Conservation (phyloP, 2,888 invertebrate genomes). For the Acleris sparsana region DNA sequence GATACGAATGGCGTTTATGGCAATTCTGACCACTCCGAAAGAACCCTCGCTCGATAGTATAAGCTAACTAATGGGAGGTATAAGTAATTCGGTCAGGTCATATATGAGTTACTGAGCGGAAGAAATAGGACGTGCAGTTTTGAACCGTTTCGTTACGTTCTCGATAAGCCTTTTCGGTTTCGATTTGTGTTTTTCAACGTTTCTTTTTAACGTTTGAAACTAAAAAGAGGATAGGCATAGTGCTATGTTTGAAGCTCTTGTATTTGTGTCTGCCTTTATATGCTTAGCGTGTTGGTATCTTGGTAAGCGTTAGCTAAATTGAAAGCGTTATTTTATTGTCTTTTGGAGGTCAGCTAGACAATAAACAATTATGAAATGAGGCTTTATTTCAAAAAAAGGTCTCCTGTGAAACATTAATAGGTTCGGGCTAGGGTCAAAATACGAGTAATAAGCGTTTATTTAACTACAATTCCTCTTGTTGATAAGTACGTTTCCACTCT, state of each 20-base stretch:
- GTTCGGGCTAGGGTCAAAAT: too few species aligned
- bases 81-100: constrained; percentile 21
- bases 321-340: too few species aligned
- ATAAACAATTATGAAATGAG: too few species aligned
- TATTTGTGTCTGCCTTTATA: too few species aligned
- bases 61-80: not conserved
- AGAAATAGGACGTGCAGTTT: constrained; percentile 36
- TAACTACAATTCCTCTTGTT: too few species aligned
- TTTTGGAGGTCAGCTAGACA: too few species aligned
- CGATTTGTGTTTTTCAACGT: constrained; percentile 25
- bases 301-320: too few species aligned
- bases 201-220: constrained; percentile 8
- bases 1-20: constrained; percentile 57
- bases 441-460: too few species aligned
- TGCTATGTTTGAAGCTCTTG: not conserved
- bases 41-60: not conserved
- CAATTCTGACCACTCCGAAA: constrained; percentile 44
- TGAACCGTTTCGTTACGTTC: constrained; percentile 33
- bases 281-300: too few species aligned
- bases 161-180: constrained; percentile 32
- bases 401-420: too few species aligned
- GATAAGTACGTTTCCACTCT: too few species aligned
- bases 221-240: not conserved
- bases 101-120: constrained; percentile 37
- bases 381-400: too few species aligned